These are phyloP conservation scores for honey bee (Apis mellifera) DNA, from an alignment of 1,140 invertebrate genomes.

Conservation along the genomic window Amel_HAv3.1 CM009940.2:10018001-10018500, in stretches of 20 bases:
- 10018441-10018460: constrained; percentile 24
- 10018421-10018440: constrained; percentile 29
- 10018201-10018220: constrained; percentile 13
- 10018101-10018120: constrained; percentile 31
- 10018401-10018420: constrained; percentile 55
- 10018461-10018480: not conserved
- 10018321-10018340: not conserved
- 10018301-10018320: no score
- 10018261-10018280: constrained; percentile 18
- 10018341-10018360: constrained; percentile 56
- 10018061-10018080: constrained; percentile 15
- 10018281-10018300: constrained; percentile 12
- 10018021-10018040: constrained; percentile 14
- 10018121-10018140: constrained; percentile 35
- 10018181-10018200: not conserved
- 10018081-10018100: constrained; percentile 36
- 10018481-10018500: not conserved
- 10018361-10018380: constrained; percentile 62
- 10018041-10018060: constrained; percentile 37
- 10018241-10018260: no score
- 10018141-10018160: constrained; percentile 8
- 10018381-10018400: constrained; percentile 53
- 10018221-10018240: not conserved
- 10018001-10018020: not conserved
- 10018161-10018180: constrained; percentile 18